Percentiles rank a stretch among this genome's conserved stretches.
These are phyloP conservation scores for Dyspetes luteomarginatus DNA, from an alignment of 2,888 invertebrate species.

Conservation along the genomic window DNA sequence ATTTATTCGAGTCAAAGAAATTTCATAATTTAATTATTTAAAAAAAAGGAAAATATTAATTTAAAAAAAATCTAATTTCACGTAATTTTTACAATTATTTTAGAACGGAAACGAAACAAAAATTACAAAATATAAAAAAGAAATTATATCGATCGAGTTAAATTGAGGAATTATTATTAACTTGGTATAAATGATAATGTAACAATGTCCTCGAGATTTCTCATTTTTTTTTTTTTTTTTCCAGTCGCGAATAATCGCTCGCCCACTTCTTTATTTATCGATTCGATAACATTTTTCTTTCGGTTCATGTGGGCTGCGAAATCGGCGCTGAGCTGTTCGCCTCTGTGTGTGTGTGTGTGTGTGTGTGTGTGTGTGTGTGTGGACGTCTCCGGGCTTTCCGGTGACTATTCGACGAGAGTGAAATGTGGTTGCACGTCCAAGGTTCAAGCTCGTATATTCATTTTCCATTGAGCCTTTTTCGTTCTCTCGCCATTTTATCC, in stretches of 20 bases:
- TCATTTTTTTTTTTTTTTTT: background rate
- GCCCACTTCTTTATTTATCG: constrained; percentile 52
- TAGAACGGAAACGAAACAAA: background rate
- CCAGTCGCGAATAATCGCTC: constrained; percentile 28
- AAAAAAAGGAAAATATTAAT: no score
- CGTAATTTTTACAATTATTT: background rate
- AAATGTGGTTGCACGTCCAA: constrained; percentile 38
- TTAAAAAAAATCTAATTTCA: no score
- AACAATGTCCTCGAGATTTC: background rate
- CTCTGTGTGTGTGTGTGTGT: constrained; percentile 7
- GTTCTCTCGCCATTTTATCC: constrained; percentile 16
- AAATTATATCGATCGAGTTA: background rate
- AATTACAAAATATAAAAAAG: no score
- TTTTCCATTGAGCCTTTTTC: constrained; percentile 42
- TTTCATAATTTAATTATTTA: no score
- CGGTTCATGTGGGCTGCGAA: constrained; percentile 22
- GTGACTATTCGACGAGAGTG: constrained; percentile 25
- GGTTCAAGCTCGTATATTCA: constrained; percentile 26
- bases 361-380: no score
- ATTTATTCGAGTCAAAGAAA: background rate
- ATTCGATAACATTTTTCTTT: constrained; percentile 50
- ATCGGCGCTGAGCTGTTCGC: constrained; percentile 13
- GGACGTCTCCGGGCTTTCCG: constrained; percentile 28
- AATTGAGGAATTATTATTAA: background rate
- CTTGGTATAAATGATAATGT: background rate